Base-by-base conservation (phyloP, 2,888 invertebrate genomes). In the Crepidodera aurea region DNA sequence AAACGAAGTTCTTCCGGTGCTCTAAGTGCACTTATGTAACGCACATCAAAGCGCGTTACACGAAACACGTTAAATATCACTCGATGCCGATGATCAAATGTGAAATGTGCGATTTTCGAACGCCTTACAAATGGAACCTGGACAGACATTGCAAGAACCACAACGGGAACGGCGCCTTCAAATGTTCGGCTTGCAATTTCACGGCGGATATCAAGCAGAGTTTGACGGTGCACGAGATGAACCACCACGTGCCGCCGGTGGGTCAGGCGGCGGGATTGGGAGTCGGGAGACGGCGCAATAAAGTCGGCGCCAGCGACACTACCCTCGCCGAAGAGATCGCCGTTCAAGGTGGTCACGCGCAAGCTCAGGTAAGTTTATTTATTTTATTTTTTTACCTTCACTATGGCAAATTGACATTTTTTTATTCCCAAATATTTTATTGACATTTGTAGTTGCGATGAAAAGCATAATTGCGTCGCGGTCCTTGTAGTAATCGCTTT, bases 81-180 rank as follows among this genome's bases (percentile, higher is more conserved):
- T 92, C 93, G 61, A 94, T 93, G 92, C 95, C 92, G 72, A 94
- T 93, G 91, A 94, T 94, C 71, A 94, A 95, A 82, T 97, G 96
- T 81, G 90, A 90, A 60, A 89, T 93, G 79, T 97, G 97, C 82
- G 94, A 95, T 77, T 97, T 96, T 79, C 89, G 92, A 67, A 95
- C 96, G 13, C 94, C 95, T 16, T 93, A 93, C 84, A 90, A 90
- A 80, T 95, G 95, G 91, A 96, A 96, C 82, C 84, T 94, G 81
- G 96, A 96, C 79, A 87, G 96, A 5, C 97, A 97, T 79, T 92
- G 93, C 85, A 92, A 93, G 81, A 94, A 94, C 79, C 95, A 96
- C 82, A 91, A 90, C 66, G 93, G 93, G 1, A 88, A 85, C 57
- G 94, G 93, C 10, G 89, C 89, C 66, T 68, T 68, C 51, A 88